Conservation (phyloP, 2,113 vertebrate genomes). For the Noturus placidus region DNA sequence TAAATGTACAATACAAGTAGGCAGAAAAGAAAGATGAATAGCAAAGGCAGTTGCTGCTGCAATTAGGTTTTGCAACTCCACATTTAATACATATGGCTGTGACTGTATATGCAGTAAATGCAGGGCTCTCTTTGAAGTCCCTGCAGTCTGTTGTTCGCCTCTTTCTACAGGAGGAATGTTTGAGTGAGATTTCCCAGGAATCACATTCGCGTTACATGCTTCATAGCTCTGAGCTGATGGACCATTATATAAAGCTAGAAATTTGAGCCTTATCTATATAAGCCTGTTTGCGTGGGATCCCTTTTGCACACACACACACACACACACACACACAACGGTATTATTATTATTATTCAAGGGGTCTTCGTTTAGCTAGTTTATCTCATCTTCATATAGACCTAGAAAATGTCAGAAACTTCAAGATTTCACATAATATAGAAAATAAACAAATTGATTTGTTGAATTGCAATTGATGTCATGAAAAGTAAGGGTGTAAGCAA, state of each 20-base stretch:
- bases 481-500: not conserved
- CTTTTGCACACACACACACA: not conserved
- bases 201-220: constrained; percentile 50
- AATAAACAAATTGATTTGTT: not conserved
- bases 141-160: constrained; percentile 3
- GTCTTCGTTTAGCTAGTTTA: not conserved
- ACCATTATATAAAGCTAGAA: constrained; percentile 38
- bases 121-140: not conserved
- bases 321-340: not conserved
- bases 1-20: not conserved
- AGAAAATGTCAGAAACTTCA: not conserved
- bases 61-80: constrained; percentile 19
- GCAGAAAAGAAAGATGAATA: not conserved
- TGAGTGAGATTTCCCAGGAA: constrained; percentile 38
- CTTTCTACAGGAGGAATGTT: constrained; percentile 29
- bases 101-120: constrained; percentile 4
- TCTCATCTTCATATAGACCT: not conserved
- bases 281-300: constrained; percentile 17
- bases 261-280: constrained; percentile 32
- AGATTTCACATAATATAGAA: not conserved
- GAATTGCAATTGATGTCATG: not conserved
- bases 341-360: not conserved
- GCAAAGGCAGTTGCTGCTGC: not conserved
- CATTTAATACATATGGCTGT: constrained; percentile 20
- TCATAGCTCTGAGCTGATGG: constrained; percentile 46